These are phyloP conservation scores for Cinara cedri DNA, from an alignment of 2,888 invertebrate species.

Conservation along the genomic window DNA sequence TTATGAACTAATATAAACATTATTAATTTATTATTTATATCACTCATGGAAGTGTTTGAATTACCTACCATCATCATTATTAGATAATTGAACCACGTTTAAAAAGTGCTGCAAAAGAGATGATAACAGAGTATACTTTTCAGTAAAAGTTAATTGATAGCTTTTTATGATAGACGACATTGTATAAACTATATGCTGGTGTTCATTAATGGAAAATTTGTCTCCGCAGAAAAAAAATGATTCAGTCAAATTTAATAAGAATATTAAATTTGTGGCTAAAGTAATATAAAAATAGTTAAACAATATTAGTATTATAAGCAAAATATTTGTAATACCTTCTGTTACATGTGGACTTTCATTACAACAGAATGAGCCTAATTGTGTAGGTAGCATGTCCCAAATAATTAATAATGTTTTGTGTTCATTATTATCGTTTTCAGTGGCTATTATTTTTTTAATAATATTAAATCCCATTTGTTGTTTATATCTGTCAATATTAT, in stretches of 20 bases:
- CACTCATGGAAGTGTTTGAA: neutral
- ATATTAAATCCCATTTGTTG: slow-evolving; percentile 22
- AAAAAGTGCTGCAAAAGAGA: slow-evolving; percentile 36
- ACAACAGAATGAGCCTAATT: slow-evolving; percentile 48
- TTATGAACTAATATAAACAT: neutral
- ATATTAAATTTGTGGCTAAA: slow-evolving; percentile 38
- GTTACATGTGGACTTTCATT: neutral
- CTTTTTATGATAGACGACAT: slow-evolving; percentile 48
- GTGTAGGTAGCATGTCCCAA: slow-evolving; percentile 38
- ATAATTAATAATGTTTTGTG: slow-evolving; percentile 35
- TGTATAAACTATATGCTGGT: slow-evolving; percentile 40
- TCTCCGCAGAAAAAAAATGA: neutral
- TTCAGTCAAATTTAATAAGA: slow-evolving; percentile 43
- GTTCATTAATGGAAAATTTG: slow-evolving; percentile 41
- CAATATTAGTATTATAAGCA: neutral
- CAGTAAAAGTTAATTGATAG: slow-evolving; percentile 28
- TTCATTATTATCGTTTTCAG: slow-evolving; percentile 22
- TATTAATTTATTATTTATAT: neutral
- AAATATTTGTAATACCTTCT: slow-evolving; percentile 24
- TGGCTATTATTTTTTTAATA: slow-evolving; percentile 24
- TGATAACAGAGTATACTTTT: slow-evolving; percentile 32
- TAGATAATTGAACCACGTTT: slow-evolving; percentile 25
- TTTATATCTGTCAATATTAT: slow-evolving; percentile 30
- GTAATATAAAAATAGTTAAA: slow-evolving; percentile 6
- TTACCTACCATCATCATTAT: slow-evolving; percentile 8